Evolutionary conservation across 2,797 vertebrate species (phyloP).

Genomic region (Trachops cirrhosus): DNA sequence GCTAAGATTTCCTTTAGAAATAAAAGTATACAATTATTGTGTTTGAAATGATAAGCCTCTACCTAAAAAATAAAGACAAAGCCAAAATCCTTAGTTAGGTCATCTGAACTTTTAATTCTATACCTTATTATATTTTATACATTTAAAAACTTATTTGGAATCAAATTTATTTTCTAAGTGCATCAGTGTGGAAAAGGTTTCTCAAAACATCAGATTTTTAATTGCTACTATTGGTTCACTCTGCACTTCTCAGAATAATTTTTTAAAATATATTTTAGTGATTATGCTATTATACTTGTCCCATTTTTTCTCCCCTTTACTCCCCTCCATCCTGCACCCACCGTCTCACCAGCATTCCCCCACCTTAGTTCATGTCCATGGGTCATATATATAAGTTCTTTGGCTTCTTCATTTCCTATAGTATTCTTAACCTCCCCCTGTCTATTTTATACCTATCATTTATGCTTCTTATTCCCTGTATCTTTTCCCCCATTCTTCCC

Average conservation of each 20-base stretch:
- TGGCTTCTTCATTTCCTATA: no score
- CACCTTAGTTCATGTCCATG: no score
- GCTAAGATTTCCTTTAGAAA: background rate
- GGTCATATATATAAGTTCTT: no score
- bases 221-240: conserved; percentile 49
- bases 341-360: no score
- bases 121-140: conserved; percentile 22
- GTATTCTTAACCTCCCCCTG: no score
- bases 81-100: background rate
- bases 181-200: conserved; percentile 44
- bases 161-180: conserved; percentile 36
- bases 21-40: background rate
- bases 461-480: no score
- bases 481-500: no score
- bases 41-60: background rate
- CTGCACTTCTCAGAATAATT: conserved; percentile 27
- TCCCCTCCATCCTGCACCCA: no score
- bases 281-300: no score
- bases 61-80: background rate
- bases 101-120: background rate
- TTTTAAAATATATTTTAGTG: no score
- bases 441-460: no score
- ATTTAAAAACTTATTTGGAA: conserved; percentile 10
- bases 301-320: no score
- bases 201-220: conserved; percentile 42